Evolutionary conservation across 2,888 invertebrate species (phyloP), one percentile per base, ranked within the genome.

Genomic region (Hyles lineata): DNA sequence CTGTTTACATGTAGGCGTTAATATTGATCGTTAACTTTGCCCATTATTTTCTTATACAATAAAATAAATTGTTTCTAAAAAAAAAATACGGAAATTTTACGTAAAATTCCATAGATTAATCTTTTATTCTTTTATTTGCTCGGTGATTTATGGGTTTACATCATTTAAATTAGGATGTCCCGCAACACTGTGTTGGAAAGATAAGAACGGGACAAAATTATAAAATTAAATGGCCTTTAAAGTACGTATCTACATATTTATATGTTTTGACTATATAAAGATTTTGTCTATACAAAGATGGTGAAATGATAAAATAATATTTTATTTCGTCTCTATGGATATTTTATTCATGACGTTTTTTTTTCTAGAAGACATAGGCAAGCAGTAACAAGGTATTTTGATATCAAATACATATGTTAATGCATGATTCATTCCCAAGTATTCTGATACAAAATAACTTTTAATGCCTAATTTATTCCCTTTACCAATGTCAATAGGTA

Each of bases 181-280:
- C 43, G 43, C 17, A 63, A 63, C 21, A 67, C 67, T 67, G 67
- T 7, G 43, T 23, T 15, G 50, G 23, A 67, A 67, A 67, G 67
- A 67, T 67, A 67, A 50, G 67, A 67, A 67, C 43, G 67, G 67
- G 23, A 67, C 21, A 43, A 21, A 35, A 67, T 67, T 67, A 23
- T 25, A 50, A 67, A 50, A 67, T 67, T 23, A 67, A 67, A 23
- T 43, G 17, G 6, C 25, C 67, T 50, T 17, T 67, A 67, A 67
- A 67, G 23, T 17, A 15, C 7, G 70, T 35, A 59, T 43, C 62
- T 62, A 62, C 73, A 70, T 62, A 73, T 52, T 70, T 35, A 63
- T 55, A 70, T 70, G 43, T 43, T 55, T 70, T 70, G 63, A 52
- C 17, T 7, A 17, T 1, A 70, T 70, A 73, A 63, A 63, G 70